phyloP scores from a whole-genome alignment of 1,140 invertebrate genomes.

The Mesaphorura yosii region DNA sequence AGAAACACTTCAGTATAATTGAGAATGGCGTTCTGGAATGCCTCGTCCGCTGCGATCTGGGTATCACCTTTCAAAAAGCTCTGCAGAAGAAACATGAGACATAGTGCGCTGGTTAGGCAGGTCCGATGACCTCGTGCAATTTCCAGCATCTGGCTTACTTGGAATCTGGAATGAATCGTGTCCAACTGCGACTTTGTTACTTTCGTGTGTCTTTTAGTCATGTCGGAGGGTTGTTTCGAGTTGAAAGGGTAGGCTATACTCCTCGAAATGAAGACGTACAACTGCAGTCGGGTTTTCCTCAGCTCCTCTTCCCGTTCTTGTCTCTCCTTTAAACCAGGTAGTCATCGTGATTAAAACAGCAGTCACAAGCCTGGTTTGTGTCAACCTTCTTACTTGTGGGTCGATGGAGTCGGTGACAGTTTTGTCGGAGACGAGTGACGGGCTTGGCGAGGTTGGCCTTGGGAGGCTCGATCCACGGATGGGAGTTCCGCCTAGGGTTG shows the following conservation, averaged over 20 bases:
- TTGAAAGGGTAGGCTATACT: slow-evolving; percentile 99
- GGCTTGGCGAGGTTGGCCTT: slow-evolving; percentile 67
- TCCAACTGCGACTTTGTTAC: slow-evolving; percentile 93
- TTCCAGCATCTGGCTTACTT: no score
- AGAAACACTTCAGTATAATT: slow-evolving; percentile 96
- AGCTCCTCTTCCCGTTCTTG: slow-evolving; percentile 86
- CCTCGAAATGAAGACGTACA: slow-evolving; percentile 96
- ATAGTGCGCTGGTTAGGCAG: no score
- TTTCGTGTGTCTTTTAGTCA: slow-evolving; percentile 84
- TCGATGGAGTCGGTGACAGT: slow-evolving; percentile 38
- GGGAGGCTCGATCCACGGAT: slow-evolving; percentile 48
- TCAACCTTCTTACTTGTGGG: slow-evolving; percentile 29
- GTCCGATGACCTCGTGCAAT: no score
- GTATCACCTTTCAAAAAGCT: slow-evolving; percentile 88
- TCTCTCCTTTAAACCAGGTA: slow-evolving; percentile 53
- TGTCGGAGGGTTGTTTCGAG: slow-evolving; percentile 96
- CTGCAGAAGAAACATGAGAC: slow-evolving; percentile 40
- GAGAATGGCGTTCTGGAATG: slow-evolving; percentile 96
- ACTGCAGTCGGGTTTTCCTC: slow-evolving; percentile 78
- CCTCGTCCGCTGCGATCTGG: slow-evolving; percentile 96
- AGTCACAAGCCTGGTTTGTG: no score
- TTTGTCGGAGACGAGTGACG: slow-evolving; percentile 66
- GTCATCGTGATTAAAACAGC: no score
- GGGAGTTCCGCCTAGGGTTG: slow-evolving; percentile 31
- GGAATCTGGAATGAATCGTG: slow-evolving; percentile 86